Conservation (phyloP, 2,888 invertebrate genomes). For the Nebria salina region DNA sequence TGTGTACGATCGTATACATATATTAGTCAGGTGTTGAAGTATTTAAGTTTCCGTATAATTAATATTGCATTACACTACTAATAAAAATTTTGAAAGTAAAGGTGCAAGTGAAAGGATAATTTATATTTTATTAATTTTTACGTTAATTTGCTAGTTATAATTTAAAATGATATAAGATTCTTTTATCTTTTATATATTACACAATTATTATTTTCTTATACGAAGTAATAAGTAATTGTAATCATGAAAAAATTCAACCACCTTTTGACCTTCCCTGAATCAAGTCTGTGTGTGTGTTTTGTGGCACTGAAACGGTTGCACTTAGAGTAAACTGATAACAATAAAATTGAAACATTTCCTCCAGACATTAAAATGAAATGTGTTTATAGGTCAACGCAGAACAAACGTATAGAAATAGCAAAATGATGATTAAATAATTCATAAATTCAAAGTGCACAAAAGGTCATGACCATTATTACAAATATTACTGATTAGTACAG, state of each 20-base stretch:
- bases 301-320: no score
- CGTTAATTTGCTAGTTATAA: neutral
- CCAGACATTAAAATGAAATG: neutral
- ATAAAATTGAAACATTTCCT: neutral
- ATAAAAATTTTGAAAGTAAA: neutral
- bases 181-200: no score
- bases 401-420: neutral
- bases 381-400: neutral
- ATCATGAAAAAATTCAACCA: no score
- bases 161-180: neutral
- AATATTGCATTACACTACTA: neutral
- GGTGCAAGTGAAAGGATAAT: neutral
- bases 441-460: neutral
- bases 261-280: no score
- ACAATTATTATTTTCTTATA: no score
- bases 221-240: no score
- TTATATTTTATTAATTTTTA: neutral
- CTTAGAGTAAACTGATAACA: no score
- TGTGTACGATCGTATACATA: neutral
- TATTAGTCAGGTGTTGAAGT: neutral
- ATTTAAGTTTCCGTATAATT: neutral
- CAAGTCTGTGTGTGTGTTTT: no score
- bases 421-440: neutral
- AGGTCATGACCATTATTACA: conserved; percentile 1
- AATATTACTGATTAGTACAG: neutral